These are phyloP conservation scores for Drosophila antonietae DNA, from an alignment of 2,888 invertebrate species.

Conservation along the genomic window DNA sequence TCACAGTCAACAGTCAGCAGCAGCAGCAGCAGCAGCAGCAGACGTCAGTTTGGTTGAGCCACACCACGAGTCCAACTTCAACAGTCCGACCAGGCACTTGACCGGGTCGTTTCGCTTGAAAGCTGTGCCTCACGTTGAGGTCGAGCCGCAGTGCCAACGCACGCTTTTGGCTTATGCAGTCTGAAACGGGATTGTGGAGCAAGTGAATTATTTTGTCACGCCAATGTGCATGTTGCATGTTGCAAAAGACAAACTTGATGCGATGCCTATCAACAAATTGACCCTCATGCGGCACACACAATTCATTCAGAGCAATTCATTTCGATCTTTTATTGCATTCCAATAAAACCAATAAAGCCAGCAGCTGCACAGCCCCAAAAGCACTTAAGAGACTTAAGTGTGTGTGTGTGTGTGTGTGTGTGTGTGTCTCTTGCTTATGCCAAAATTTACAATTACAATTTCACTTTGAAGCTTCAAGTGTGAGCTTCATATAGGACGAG, in stretches of 20 bases:
- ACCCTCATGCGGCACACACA: slow-evolving; percentile 54
- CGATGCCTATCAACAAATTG: slow-evolving; percentile 65
- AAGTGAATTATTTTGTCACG: slow-evolving; percentile 57
- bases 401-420: too few species aligned
- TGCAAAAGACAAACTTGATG: slow-evolving; percentile 22
- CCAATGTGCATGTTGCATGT: slow-evolving; percentile 66
- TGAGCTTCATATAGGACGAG: not conserved
- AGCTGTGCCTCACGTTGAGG: slow-evolving; percentile 9
- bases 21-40: slow-evolving; percentile 12
- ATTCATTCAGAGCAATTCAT: slow-evolving; percentile 48
- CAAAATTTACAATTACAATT: not conserved
- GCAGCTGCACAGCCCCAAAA: slow-evolving; percentile 14
- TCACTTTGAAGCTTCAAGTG: not conserved
- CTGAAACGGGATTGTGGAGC: slow-evolving; percentile 38
- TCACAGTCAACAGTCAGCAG: slow-evolving; percentile 43
- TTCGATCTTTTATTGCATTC: slow-evolving; percentile 37
- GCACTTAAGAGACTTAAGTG: slow-evolving; percentile 29
- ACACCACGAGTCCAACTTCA: slow-evolving; percentile 29
- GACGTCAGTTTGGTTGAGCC: slow-evolving; percentile 28
- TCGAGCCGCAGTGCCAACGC: slow-evolving; percentile 23
- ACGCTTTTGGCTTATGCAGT: slow-evolving; percentile 23
- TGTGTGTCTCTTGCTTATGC: not conserved
- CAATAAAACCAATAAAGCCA: slow-evolving; percentile 15
- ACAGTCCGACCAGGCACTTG: slow-evolving; percentile 39
- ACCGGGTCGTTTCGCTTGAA: slow-evolving; percentile 29